A percentile compares a stretch with the other conserved stretches of the same genome.
phyloP scores from a whole-genome alignment of 2,888 invertebrate genomes.

The Cantharis flavilabris region DNA sequence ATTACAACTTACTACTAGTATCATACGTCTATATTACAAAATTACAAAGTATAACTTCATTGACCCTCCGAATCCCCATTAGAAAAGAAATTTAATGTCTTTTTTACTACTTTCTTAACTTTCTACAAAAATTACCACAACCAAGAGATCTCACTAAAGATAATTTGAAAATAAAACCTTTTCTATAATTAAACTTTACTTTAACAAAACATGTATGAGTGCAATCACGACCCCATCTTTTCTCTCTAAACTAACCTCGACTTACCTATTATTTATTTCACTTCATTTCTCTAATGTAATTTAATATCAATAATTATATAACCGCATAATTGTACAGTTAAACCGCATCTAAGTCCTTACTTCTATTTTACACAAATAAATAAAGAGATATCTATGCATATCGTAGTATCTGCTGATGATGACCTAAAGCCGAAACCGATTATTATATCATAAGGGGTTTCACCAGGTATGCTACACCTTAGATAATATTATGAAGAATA shows the following conservation, averaged over 20 bases:
- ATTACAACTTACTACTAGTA: slow-evolving; percentile 13
- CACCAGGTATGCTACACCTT: too few relatives aligned
- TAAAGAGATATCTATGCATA: too few relatives aligned
- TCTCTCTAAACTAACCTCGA: neutral
- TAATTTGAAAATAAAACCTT: neutral
- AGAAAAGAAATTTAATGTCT: neutral
- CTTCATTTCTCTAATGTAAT: neutral
- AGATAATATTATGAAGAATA: too few relatives aligned
- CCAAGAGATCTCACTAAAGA: neutral
- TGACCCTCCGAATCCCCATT: neutral
- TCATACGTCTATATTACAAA: slow-evolving; percentile 9
- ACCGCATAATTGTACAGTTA: too few relatives aligned
- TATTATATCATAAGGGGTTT: too few relatives aligned
- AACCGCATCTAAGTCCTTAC: too few relatives aligned
- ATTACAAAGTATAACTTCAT: slow-evolving; percentile 19
- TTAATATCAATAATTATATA: neutral
- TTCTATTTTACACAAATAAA: too few relatives aligned
- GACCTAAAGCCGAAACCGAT: too few relatives aligned
- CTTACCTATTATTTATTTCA: neutral
- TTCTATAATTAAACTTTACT: neutral
- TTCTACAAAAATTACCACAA: neutral
- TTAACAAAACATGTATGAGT: neutral
- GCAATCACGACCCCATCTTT: neutral
- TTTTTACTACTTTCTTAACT: neutral
- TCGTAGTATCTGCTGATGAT: too few relatives aligned